Evolutionary conservation across 2,888 invertebrate genomes (phyloP).

Genomic region (Meteorus colon): DNA sequence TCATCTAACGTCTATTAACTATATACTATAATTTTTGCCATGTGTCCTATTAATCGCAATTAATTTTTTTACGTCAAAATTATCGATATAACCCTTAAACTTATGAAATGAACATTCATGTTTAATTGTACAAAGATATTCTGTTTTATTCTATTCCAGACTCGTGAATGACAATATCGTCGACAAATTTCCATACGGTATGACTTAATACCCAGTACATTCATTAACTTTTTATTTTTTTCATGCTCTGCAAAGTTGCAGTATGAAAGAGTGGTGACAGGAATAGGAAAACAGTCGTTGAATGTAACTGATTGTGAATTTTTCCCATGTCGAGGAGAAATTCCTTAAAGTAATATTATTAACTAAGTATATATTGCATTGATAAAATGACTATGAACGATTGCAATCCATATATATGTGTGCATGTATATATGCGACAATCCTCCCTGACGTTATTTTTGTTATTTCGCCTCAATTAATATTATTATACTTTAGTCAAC

Average conservation of each 20-base stretch:
- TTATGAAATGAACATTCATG: constrained; percentile 62
- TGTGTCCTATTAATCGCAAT: constrained; percentile 54
- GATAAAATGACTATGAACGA: constrained; percentile 71
- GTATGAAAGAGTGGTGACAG: constrained; percentile 24
- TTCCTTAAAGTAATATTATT: constrained; percentile 64
- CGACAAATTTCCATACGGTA: neutral
- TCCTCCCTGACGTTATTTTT: constrained; percentile 58
- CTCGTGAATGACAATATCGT: neutral
- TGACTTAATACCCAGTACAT: constrained; percentile 5
- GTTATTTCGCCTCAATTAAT: constrained; percentile 40
- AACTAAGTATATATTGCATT: constrained; percentile 70
- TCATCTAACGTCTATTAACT: constrained; percentile 53
- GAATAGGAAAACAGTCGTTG: constrained; percentile 24
- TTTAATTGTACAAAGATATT: constrained; percentile 62
- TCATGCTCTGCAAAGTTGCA: constrained; percentile 31
- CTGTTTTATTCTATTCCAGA: constrained; percentile 45
- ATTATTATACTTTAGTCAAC: neutral
- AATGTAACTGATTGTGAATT: neutral
- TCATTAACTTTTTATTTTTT: neutral
- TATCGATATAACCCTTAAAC: constrained; percentile 60
- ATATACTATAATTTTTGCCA: constrained; percentile 53
- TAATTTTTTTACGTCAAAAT: constrained; percentile 53
- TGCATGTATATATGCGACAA: neutral
- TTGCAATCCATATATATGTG: constrained; percentile 37
- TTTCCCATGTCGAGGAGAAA: neutral